phyloP scores from a whole-genome alignment of 2,888 invertebrate species.

The Drosophila quasianomalipes region DNA sequence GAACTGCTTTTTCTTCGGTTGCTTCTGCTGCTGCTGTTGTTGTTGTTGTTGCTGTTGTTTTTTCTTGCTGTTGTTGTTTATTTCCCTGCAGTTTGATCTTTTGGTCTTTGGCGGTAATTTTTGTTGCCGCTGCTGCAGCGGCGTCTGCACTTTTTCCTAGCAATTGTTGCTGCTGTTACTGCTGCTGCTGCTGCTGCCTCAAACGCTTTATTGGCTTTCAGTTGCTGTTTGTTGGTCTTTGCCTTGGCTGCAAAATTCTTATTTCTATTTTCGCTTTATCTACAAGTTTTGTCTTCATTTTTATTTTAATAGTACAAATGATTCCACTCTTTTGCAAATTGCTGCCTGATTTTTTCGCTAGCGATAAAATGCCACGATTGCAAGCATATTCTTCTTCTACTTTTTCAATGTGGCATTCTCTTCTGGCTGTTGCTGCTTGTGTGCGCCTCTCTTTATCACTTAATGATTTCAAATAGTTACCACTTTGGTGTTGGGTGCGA shows the following conservation, averaged over 20 bases:
- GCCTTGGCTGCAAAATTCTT: conserved; percentile 52
- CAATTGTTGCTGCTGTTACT: conserved; percentile 49
- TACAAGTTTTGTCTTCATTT: conserved; percentile 81
- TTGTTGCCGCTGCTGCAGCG: conserved; percentile 57
- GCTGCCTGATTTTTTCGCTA: conserved; percentile 57
- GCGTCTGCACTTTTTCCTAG: conserved; percentile 68
- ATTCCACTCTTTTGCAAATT: conserved; percentile 66
- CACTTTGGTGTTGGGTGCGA: conserved; percentile 64
- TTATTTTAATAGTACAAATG: conserved; percentile 81
- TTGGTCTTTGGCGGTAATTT: conserved; percentile 82
- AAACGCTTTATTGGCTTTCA: conserved; percentile 68
- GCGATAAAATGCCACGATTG: conserved; percentile 54
- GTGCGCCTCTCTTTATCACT: conserved; percentile 65
- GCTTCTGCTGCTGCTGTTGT: conserved; percentile 37
- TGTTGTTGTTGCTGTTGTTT: conserved; percentile 73
- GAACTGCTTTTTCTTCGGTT: conserved; percentile 25
- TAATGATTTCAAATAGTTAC: conserved; percentile 75
- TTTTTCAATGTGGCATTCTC: conserved; percentile 4
- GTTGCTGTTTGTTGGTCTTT: conserved; percentile 36
- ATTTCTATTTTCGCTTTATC: conserved; percentile 71
- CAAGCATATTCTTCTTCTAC: conserved; percentile 18
- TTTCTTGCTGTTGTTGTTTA: conserved; percentile 76
- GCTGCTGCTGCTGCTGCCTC: conserved; percentile 39
- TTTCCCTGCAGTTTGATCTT: conserved; percentile 78
- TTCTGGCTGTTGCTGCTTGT: background rate